These are phyloP conservation scores for Oceanodroma leucorhoa DNA, from an alignment of 2,797 vertebrate genomes.

Conservation along the genomic window DNA sequence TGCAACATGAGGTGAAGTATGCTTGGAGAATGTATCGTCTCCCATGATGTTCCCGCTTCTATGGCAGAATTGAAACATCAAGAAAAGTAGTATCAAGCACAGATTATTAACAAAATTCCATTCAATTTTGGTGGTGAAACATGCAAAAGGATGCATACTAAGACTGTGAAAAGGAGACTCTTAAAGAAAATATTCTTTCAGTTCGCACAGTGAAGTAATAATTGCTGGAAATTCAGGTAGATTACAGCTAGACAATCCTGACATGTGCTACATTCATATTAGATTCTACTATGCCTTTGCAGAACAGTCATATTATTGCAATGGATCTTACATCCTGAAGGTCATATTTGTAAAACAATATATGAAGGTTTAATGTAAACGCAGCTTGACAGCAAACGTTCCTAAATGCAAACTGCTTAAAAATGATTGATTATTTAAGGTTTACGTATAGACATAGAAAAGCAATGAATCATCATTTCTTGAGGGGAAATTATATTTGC, in stretches of 20 bases:
- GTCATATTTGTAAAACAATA: not conserved
- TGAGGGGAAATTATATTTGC: not conserved
- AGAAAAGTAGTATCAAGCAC: not conserved
- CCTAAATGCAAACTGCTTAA: not conserved
- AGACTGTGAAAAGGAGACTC: not conserved
- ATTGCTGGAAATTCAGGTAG: not conserved
- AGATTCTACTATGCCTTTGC: not conserved
- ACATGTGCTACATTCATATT: not conserved
- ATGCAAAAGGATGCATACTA: not conserved
- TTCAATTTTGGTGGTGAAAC: not conserved
- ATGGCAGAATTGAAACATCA: not conserved
- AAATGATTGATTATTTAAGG: not conserved
- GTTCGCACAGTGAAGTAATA: not conserved
- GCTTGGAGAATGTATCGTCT: not conserved
- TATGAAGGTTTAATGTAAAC: not conserved
- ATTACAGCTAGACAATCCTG: not conserved
- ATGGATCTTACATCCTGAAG: not conserved
- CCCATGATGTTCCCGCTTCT: rapidly evolving
- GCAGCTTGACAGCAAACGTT: not conserved
- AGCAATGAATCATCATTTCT: not conserved
- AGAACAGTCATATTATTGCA: not conserved
- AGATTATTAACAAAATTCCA: not conserved
- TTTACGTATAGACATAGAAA: not conserved
- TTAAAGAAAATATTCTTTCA: not conserved
- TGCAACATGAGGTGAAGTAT: not conserved